Percentiles rank a stretch among this genome's conserved stretches.
These are phyloP conservation scores for Acanthurus tractus DNA, from an alignment of 2,797 vertebrate genomes.

Conservation along the genomic window DNA sequence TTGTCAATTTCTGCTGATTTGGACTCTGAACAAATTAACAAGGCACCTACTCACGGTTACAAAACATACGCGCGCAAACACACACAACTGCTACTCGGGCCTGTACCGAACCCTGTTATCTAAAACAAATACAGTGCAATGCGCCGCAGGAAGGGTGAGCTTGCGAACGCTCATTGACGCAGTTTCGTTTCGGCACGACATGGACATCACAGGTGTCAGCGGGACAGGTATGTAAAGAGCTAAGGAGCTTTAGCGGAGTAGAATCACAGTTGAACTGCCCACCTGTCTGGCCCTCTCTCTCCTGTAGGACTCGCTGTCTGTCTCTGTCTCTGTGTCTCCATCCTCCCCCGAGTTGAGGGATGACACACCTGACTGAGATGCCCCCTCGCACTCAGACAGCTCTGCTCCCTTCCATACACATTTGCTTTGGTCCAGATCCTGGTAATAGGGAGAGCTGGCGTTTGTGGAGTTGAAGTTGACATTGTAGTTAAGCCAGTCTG, in stretches of 20 bases:
- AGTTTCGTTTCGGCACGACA: slow-evolving; percentile 1
- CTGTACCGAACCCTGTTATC: slow-evolving; percentile 39
- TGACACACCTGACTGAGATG: slow-evolving; percentile 84
- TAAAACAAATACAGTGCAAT: slow-evolving; percentile 32
- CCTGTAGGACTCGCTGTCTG: slow-evolving; percentile 91
- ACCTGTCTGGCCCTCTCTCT: slow-evolving; percentile 93
- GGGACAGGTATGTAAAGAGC: not conserved
- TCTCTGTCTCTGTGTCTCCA: slow-evolving; percentile 91
- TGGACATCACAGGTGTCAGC: slow-evolving; percentile 4
- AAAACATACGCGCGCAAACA: not conserved
- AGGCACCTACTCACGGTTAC: not conserved
- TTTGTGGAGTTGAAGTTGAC: slow-evolving; percentile 73
- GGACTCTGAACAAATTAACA: slow-evolving; percentile 69
- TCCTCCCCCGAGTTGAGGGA: slow-evolving; percentile 92
- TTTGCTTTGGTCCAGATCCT: slow-evolving; percentile 77
- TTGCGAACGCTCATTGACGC: slow-evolving; percentile 2
- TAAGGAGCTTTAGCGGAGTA: not conserved
- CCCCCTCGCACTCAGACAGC: slow-evolving; percentile 82
- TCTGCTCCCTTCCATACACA: slow-evolving; percentile 67
- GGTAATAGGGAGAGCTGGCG: slow-evolving; percentile 88
- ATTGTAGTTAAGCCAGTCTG: slow-evolving; percentile 67
- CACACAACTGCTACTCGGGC: not conserved
- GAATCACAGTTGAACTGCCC: slow-evolving; percentile 57
- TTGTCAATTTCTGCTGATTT: slow-evolving; percentile 50
- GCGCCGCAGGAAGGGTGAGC: slow-evolving; percentile 22